Evolutionary conservation across 2,113 vertebrate genomes (phyloP).

Genomic region (Nothoprocta pentlandii): DNA sequence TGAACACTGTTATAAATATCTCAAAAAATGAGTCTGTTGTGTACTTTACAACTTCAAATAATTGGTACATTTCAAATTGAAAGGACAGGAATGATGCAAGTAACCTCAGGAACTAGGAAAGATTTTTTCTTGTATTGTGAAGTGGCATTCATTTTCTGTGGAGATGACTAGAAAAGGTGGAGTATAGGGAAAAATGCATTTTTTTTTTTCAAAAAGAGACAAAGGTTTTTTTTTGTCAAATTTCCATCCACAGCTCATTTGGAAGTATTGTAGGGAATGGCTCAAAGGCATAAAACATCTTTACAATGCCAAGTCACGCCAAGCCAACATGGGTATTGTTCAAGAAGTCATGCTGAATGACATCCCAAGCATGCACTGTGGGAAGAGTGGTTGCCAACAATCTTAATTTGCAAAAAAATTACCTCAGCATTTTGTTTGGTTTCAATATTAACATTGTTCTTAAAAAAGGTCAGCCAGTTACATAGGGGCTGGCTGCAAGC

Average conservation of each 20-base stretch:
- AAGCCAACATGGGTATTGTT: background rate
- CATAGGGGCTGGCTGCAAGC: conserved; percentile 4
- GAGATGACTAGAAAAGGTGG: background rate
- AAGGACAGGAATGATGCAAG: background rate
- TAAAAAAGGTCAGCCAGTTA: background rate
- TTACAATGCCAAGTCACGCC: background rate
- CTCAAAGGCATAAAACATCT: background rate
- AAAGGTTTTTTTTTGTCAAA: background rate
- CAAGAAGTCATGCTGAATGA: background rate
- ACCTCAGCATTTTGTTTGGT: conserved; percentile 21
- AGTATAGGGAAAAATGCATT: background rate
- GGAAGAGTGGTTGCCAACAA: background rate
- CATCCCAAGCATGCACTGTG: background rate
- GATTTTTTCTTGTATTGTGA: background rate
- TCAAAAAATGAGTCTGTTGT: background rate
- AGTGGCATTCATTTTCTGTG: background rate
- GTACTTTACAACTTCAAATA: conserved; percentile 2
- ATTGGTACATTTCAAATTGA: background rate
- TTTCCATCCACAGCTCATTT: background rate
- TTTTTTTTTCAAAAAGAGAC: background rate
- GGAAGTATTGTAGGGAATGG: background rate
- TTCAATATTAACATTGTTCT: background rate
- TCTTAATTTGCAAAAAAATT: conserved; percentile 23
- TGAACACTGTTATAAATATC: background rate
- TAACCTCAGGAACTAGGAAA: background rate